phyloP scores from a whole-genome alignment of 1,140 invertebrate species.

The Mylabris phalerata region DNA sequence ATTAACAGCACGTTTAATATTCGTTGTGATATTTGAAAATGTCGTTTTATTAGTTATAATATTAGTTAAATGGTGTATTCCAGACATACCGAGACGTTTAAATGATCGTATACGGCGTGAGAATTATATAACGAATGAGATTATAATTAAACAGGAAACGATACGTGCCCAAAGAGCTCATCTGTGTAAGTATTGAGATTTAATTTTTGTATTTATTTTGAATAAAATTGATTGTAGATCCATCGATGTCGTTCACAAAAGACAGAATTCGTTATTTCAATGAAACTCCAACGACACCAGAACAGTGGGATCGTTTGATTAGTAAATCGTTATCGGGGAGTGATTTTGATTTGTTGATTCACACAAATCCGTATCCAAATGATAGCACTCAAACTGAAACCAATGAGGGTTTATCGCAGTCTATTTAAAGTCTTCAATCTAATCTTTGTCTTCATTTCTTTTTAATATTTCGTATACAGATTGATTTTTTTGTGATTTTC shows the following conservation, averaged over 20 bases:
- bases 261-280: constrained; percentile 26
- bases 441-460: background rate
- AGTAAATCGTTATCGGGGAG: constrained; percentile 51
- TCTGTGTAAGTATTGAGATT: constrained; percentile 18
- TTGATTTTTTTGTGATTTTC: background rate
- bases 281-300: constrained; percentile 32
- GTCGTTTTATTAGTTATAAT: constrained; percentile 77
- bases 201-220: background rate
- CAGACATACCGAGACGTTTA: constrained; percentile 72
- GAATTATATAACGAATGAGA: constrained; percentile 81
- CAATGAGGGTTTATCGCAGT: background rate
- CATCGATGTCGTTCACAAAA: constrained; percentile 5
- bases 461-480: background rate
- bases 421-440: background rate
- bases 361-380: constrained; percentile 36
- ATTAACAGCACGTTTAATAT: constrained; percentile 78
- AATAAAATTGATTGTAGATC: constrained; percentile 5
- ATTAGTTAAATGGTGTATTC: constrained; percentile 77
- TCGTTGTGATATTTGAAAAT: constrained; percentile 93
- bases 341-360: constrained; percentile 56
- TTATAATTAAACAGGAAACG: constrained; percentile 77
- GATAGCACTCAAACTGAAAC: background rate
- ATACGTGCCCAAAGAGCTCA: constrained; percentile 45
- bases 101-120: constrained; percentile 75
- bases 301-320: constrained; percentile 48